These are phyloP conservation scores for Saxidomus purpurata DNA, from an alignment of 1,140 invertebrate species.

Conservation along the genomic window DNA sequence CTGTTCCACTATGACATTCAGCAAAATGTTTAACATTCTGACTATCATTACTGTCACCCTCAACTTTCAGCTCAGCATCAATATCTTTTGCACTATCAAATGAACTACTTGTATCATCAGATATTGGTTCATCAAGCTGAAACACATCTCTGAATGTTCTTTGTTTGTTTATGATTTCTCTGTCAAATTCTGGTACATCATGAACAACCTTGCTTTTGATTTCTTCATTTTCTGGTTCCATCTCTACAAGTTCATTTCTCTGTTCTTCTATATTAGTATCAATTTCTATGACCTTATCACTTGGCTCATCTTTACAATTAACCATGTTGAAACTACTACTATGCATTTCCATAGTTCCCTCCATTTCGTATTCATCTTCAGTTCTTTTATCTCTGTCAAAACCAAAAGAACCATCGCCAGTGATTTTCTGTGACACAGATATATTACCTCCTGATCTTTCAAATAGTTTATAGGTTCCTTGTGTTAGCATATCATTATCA, in stretches of 20 bases:
- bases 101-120: slow-evolving; percentile 13
- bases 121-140: slow-evolving; percentile 48
- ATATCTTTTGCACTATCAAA: neutral
- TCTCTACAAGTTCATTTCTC: neutral
- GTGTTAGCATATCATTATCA: neutral
- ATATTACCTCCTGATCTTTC: neutral
- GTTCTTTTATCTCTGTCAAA: neutral
- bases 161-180: neutral
- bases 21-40: neutral
- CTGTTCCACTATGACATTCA: neutral
- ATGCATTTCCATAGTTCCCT: neutral
- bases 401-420: neutral
- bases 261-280: neutral
- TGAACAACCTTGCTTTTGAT: neutral
- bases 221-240: neutral
- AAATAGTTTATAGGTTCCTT: neutral
- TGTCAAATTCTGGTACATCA: neutral
- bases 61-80: neutral
- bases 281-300: neutral
- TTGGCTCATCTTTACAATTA: neutral
- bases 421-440: neutral
- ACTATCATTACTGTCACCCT: neutral
- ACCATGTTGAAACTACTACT: neutral
- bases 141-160: slow-evolving; percentile 58
- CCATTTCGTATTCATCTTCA: neutral